phyloP scores from a whole-genome alignment of 1,140 invertebrate genomes.

The Drosophila teissieri region DNA sequence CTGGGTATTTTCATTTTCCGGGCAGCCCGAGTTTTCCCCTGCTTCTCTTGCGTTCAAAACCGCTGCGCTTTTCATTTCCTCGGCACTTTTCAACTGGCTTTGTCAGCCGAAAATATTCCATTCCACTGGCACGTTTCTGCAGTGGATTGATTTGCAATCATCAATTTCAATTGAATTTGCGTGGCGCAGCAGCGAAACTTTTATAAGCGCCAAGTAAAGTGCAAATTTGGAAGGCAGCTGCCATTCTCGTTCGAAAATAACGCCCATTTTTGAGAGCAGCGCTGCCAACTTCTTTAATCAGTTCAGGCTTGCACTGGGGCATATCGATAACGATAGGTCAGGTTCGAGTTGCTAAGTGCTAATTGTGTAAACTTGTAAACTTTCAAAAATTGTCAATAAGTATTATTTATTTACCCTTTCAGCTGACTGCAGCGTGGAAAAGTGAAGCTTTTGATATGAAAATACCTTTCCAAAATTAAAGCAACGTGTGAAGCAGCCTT shows the following conservation, averaged over 20 bases:
- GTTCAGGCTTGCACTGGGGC: neutral
- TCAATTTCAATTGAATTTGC: conserved; percentile 68
- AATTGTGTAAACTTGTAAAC: conserved; percentile 17
- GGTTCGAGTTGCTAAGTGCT: neutral
- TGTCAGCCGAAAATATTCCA: conserved; percentile 18
- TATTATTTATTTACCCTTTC: conserved; percentile 19
- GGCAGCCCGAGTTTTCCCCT: conserved; percentile 20
- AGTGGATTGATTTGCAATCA: conserved; percentile 62
- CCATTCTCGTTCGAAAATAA: conserved; percentile 7
- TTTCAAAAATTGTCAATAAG: conserved; percentile 18
- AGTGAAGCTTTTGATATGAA: neutral
- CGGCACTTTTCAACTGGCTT: conserved; percentile 21
- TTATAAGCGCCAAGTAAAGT: conserved; percentile 25
- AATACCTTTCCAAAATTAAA: too few species aligned
- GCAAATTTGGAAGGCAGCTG: conserved; percentile 41
- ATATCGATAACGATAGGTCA: conserved; percentile 30
- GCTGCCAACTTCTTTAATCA: conserved; percentile 12
- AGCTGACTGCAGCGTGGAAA: neutral
- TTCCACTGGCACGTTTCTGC: conserved; percentile 15
- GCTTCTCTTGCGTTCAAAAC: conserved; percentile 16
- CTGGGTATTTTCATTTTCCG: conserved; percentile 16
- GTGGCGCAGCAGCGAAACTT: conserved; percentile 33
- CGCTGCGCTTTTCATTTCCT: conserved; percentile 15
- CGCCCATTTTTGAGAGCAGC: neutral
- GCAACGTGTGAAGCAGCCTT: neutral